These are phyloP conservation scores for Lutjanus erythropterus DNA, from an alignment of 2,113 vertebrate species.

Conservation along the genomic window DNA sequence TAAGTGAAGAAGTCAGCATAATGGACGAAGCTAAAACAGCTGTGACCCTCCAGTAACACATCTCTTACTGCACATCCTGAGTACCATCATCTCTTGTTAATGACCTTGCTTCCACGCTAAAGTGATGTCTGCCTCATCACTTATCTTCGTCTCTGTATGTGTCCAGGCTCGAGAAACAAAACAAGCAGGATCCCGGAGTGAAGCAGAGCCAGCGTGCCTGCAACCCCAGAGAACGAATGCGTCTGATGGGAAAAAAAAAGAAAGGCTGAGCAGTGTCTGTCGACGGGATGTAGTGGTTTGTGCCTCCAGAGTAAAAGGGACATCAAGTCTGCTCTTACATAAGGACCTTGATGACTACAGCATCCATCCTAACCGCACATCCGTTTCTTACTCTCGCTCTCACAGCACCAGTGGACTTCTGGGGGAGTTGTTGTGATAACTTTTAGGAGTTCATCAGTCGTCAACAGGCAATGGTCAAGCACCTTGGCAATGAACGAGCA, in stretches of 20 bases:
- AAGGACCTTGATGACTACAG: conserved; percentile 46
- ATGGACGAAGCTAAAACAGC: background rate
- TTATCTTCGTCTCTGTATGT: conserved; percentile 7
- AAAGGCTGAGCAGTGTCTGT: conserved; percentile 5
- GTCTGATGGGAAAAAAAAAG: conserved; percentile 8
- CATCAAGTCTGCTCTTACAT: conserved; percentile 39
- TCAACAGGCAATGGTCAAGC: conserved; percentile 12
- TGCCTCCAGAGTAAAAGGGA: conserved; percentile 26
- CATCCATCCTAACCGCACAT: conserved; percentile 31
- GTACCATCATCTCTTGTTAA: conserved; percentile 14
- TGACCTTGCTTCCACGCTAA: background rate
- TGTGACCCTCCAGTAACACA: background rate
- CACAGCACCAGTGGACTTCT: conserved; percentile 14
- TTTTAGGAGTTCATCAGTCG: conserved; percentile 46
- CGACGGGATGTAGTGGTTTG: conserved; percentile 36
- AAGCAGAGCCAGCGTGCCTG: background rate
- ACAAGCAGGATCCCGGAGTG: conserved; percentile 1
- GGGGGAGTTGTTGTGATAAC: conserved; percentile 14
- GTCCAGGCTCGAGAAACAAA: conserved; percentile 1
- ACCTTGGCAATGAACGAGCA: conserved; percentile 21
- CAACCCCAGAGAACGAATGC: background rate
- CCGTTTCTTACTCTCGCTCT: conserved; percentile 12
- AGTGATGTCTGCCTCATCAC: conserved; percentile 7
- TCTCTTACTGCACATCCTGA: background rate
- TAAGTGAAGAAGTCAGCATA: background rate